Base-by-base conservation (phyloP, 2,888 invertebrate species). In the Meteorus cinctellus region DNA sequence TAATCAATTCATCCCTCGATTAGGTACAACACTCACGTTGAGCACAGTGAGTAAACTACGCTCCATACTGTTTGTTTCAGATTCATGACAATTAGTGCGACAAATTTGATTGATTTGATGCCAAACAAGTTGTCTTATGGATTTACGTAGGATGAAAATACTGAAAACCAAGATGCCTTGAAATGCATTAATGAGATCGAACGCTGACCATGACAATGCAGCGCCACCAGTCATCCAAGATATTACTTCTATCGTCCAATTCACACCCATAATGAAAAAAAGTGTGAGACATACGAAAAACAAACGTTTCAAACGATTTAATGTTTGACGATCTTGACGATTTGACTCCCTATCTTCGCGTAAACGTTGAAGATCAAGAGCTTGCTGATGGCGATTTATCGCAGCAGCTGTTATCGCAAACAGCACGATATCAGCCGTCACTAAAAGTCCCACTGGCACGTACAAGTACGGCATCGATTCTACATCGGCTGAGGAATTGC, bases 231-330 rank as follows among this genome's bases (percentile, higher is more conserved):
- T 91, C 67, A 91, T 91, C 92, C 93, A 94, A 0, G 94, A 94
- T 0, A 94, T 91, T 79, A 94, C 91, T 87, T 95, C 95, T 86
- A 94, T 91, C 41, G 92, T 90, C 95, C 95, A 95, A 69, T 94
- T 94, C 10, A 94, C 89, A 0, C 94, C 93, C 92, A 94, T 93
- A 78, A 94, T 91, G 77, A 92, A 90, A 73, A 93, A 94, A 6
- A 95, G 90, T 55, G 93, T 89, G 78, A 93, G 90, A 81, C 92
- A 92, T 68, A 92, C 91, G 10, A 92, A 90, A 82, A 92, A 92
- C 0, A 84, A 83, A 5, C 84, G 83, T 63, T 84, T 87, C 3
- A 88, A 60, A n/a, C 85, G 79, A 75, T 92, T 92, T 80, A 77
- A 84, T 29, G 85, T 79, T 0, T 84, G 82, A 41, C 85, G 84